Evolutionary conservation across 2,797 vertebrate species (phyloP), one percentile per base, ranked within the genome.

Genomic region (Danio aesculapii): DNA sequence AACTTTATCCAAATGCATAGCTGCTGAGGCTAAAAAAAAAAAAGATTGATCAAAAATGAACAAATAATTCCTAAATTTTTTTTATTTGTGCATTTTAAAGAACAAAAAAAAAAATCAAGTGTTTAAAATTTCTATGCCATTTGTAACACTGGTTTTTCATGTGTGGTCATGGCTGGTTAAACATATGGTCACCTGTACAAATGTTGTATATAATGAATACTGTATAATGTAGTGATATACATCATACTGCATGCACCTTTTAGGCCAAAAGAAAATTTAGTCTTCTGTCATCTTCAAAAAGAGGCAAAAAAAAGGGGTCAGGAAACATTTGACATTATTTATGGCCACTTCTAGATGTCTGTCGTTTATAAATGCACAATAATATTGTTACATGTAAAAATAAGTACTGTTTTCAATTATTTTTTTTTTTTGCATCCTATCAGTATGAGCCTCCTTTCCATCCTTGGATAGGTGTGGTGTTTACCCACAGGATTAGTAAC

Each of bases 191-290:
- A 91, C 88, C 90, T 98, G 97, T 98, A 97, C 88, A 94, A 95
- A 94, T 90, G 88, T 87, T 99, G 97, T 99, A 99, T 95, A 99
- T 99, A 98, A 96, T 96, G 94, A 94, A 85, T 85, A 92, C 86
- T 88, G 86, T 95, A 93, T 85, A 91, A 90, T 94, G 95, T 96
- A 96, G 94, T 96, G 95, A 92, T 96, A 96, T 94, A 93, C 94
- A 91, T 95, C 93, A 63, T 95, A 98, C 94, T 97, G 98, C 98
- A 99, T 99, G 98, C 94, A 94, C 92, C 89, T 93, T 94, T 95
- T 30, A 30, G 93, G 90, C 92, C 95, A 94, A 95, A 97, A 30
- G 30, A 30, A 30, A 30, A 30, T 30, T 30, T 30, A 30, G 30
- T 1, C 93, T 95, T 96, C 94, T 95, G 90, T 94, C 95, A 87